phyloP scores from a whole-genome alignment of 2,113 vertebrate genomes.

The Phasianus colchicus region DNA sequence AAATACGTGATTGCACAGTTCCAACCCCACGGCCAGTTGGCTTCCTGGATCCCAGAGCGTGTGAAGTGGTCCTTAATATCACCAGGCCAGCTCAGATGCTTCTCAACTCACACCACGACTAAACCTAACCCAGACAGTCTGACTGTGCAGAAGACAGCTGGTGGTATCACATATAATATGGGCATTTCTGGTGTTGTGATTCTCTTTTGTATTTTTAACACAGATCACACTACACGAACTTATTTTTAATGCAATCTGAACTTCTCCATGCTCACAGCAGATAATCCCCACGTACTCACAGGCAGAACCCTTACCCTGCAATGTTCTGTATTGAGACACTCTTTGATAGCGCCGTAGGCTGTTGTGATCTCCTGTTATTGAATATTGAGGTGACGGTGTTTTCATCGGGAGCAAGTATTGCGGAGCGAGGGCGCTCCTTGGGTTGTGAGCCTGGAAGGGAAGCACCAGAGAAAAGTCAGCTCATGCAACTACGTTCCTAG shows the following conservation, averaged over 20 bases:
- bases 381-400: constrained; percentile 65
- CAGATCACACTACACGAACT: rapidly evolving
- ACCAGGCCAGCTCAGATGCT: neutral
- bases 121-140: neutral
- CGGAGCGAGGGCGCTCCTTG: constrained; percentile 93
- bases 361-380: constrained; percentile 81
- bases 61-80: neutral
- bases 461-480: neutral
- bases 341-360: constrained; percentile 87
- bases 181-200: neutral
- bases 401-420: constrained; percentile 89
- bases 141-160: neutral
- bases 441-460: constrained; percentile 80
- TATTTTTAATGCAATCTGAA: neutral
- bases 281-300: rapidly evolving
- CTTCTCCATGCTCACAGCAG: rapidly evolving
- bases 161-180: neutral
- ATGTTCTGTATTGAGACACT: constrained; percentile 98
- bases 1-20: neutral
- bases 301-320: constrained; percentile 85
- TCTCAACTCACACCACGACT: neutral
- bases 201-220: neutral
- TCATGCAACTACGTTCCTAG: rapidly evolving
- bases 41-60: neutral
- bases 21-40: neutral